Evolutionary conservation across 2,888 invertebrate species (phyloP).

Genomic region (Malachius bipustulatus): DNA sequence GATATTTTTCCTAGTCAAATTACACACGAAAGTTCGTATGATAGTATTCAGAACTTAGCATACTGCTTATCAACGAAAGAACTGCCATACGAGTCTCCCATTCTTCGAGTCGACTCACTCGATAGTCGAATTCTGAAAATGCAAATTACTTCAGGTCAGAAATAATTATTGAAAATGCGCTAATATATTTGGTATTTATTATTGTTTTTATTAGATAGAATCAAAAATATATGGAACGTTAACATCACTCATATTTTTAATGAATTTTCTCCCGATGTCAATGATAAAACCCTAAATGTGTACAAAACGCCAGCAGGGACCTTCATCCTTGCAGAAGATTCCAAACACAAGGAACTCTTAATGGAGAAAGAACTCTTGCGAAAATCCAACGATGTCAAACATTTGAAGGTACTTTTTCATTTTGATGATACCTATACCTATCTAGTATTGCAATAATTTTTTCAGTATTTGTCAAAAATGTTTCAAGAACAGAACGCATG

Average conservation of each 20-base stretch:
- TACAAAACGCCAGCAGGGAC: slow-evolving; percentile 28
- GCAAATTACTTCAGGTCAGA: slow-evolving; percentile 22
- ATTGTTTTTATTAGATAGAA: slow-evolving; percentile 20
- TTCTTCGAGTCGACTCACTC: slow-evolving; percentile 25
- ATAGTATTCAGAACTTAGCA: too few species aligned
- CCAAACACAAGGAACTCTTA: slow-evolving; percentile 7
- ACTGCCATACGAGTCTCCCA: slow-evolving; percentile 25
- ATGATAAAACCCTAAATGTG: slow-evolving; percentile 21
- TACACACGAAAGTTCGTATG: too few species aligned
- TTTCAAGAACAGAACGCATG: slow-evolving; percentile 22
- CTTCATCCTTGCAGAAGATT: slow-evolving; percentile 24
- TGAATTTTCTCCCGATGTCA: slow-evolving; percentile 15
- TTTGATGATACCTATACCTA: too few species aligned
- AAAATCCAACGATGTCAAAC: slow-evolving; percentile 21
- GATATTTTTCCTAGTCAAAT: too few species aligned
- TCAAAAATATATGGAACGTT: slow-evolving; percentile 27
- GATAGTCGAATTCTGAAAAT: slow-evolving; percentile 27
- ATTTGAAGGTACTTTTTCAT: slow-evolving; percentile 20
- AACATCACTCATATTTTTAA: slow-evolving; percentile 16
- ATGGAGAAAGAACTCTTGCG: slow-evolving; percentile 15
- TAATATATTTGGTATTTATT: neutral
- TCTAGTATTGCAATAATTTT: slow-evolving; percentile 4
- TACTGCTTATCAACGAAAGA: too few species aligned
- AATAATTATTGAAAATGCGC: slow-evolving; percentile 5
- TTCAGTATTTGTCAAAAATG: slow-evolving; percentile 20